A percentile compares a stretch with the other conserved stretches of the same genome.
Conservation (phyloP, 2,797 vertebrate species). For the Fundulus diaphanus region DNA sequence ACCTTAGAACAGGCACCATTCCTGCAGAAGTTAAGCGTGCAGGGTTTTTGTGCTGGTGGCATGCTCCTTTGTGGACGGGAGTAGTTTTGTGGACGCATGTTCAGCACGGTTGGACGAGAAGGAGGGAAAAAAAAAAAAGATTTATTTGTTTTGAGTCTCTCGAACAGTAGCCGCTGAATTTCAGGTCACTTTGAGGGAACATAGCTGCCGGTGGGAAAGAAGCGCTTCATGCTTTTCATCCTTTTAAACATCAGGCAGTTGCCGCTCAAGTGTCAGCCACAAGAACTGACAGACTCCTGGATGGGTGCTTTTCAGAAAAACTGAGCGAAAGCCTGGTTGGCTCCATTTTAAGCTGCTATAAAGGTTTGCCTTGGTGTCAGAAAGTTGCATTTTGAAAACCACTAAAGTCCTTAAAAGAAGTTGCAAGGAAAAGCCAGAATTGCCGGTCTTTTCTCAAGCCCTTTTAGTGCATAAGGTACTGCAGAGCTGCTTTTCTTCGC, state of each 20-base stretch:
- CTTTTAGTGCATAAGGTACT: background rate
- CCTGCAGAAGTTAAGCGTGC: background rate
- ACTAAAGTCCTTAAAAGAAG: too few relatives aligned
- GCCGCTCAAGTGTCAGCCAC: too few relatives aligned
- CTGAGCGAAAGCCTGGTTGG: too few relatives aligned
- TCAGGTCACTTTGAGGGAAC: conserved; percentile 16
- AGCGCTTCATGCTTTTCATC: too few relatives aligned
- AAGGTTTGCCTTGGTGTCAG: too few relatives aligned
- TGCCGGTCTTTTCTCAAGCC: background rate
- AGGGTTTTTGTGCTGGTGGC: background rate
- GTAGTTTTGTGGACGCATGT: conserved; percentile 31
- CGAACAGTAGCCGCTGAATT: conserved; percentile 58
- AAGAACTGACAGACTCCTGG: too few relatives aligned
- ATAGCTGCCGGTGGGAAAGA: too few relatives aligned
- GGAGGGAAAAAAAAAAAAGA: conserved; percentile 16
- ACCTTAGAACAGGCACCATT: conserved; percentile 12
- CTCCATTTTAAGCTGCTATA: too few relatives aligned
- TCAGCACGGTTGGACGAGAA: conserved; percentile 21
- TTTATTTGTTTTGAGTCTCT: conserved; percentile 55
- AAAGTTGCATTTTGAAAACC: too few relatives aligned
- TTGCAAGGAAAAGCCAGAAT: too few relatives aligned
- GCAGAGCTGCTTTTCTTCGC: background rate
- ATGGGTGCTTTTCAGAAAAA: too few relatives aligned
- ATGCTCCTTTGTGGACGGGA: background rate
- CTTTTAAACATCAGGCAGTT: too few relatives aligned